Evolutionary conservation across 1,140 invertebrate genomes (phyloP), one percentile per base, ranked within the genome.

Genomic region (Platyscapa corneri): DNA sequence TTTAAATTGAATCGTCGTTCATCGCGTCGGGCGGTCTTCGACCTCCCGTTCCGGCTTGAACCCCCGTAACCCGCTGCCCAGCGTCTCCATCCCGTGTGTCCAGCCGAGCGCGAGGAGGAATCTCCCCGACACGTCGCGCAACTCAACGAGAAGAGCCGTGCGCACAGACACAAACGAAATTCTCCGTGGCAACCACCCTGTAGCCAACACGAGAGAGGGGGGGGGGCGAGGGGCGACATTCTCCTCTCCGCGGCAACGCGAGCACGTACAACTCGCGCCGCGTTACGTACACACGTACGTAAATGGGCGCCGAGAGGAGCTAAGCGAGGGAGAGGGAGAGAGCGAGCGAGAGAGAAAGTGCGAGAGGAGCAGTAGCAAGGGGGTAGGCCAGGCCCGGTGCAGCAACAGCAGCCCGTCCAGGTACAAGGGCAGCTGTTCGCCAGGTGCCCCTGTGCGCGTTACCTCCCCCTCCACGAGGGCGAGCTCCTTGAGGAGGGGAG

Each of bases 381-480:
- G 7, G 64, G 2, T 7, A 65, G 80, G 53, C 53, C 39, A 65
- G 88, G 87, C 80, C 65, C 65, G 80, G 91, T 91, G 90, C 89
- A 79, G 74, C n/a, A 39, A 42, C 53, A 16, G 32, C 49, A 80
- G 86, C 86, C 86, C 49, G 84, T 64, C 87, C 91, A 91, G 90
- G 91, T 91, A 91, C 82, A 91, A 89, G 89, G 89, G 90, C 91
- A 91, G 90, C 90, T 91, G 91, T 91, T 88, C 90, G 91, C 90
- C 91, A 91, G 91, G 90, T 91, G 91, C 90, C 89, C 88, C 56
- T 82, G 60, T n/a, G 37, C 32, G 18, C 46, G 39, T 46, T 14
- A n/a, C 49, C 75, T 32, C 42, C 14, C 39, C 42, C 23, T 42
- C 32, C 39, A n/a, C n/a, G n/a, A n/a, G n/a, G n/a, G n/a, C 74